These are phyloP conservation scores for Lepidonotus clava DNA, from an alignment of 2,888 invertebrate species.

Conservation along the genomic window DNA sequence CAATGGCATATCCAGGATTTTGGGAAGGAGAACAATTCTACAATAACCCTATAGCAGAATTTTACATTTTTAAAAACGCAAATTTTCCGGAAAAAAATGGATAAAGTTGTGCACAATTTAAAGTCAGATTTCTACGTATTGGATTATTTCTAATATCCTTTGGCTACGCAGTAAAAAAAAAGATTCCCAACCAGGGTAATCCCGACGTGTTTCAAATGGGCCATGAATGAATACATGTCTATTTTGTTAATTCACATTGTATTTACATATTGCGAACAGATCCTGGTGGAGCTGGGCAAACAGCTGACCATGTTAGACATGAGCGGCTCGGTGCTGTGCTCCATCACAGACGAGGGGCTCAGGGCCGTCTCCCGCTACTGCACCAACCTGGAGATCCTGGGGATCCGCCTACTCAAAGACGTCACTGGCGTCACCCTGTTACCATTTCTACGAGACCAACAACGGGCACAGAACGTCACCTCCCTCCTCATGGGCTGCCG, in stretches of 20 bases:
- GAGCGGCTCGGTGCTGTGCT: conserved; percentile 69
- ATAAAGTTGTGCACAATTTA: no score
- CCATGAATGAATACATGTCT: not conserved
- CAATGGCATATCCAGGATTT: no score
- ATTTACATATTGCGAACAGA: conserved; percentile 63
- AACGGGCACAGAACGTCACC: conserved; percentile 67
- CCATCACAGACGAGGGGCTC: conserved; percentile 73
- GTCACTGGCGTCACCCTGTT: conserved; percentile 69
- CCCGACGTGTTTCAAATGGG: no score
- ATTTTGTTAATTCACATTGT: not conserved
- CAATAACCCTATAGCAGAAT: no score
- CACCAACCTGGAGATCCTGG: conserved; percentile 68
- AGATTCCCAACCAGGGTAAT: no score
- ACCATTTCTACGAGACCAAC: conserved; percentile 69
- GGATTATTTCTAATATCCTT: no score
- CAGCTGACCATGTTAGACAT: conserved; percentile 70
- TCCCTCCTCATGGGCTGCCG: conserved; percentile 70
- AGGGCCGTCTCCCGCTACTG: conserved; percentile 70
- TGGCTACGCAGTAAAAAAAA: no score
- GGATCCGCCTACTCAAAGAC: conserved; percentile 69
- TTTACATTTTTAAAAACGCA: no score
- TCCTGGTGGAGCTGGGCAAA: conserved; percentile 70
- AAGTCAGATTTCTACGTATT: no score
- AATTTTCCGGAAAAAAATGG: no score
- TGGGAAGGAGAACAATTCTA: no score